Evolutionary conservation across 2,797 vertebrate species (phyloP).

Genomic region (Tiaroga cobitis): DNA sequence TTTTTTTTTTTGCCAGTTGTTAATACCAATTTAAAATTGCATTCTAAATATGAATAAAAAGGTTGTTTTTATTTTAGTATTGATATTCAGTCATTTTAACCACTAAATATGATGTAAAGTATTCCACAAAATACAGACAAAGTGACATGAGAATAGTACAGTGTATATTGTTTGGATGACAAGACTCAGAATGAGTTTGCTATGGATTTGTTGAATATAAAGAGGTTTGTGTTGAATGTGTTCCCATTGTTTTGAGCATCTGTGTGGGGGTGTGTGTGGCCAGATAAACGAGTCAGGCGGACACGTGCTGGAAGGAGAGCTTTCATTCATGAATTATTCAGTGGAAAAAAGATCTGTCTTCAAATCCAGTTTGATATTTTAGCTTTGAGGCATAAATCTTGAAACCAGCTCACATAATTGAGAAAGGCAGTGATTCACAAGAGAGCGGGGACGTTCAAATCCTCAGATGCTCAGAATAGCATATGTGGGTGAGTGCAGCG

Average conservation of each 20-base stretch:
- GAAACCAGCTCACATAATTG: constrained; percentile 21
- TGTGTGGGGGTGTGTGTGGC: constrained; percentile 3
- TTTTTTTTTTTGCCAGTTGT: background rate
- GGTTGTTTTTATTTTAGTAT: background rate
- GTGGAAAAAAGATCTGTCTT: constrained; percentile 26
- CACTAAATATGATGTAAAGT: background rate
- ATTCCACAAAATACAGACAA: background rate
- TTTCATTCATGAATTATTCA: constrained; percentile 49
- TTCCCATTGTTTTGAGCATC: constrained; percentile 19
- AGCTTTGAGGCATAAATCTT: constrained; percentile 38
- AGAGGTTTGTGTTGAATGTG: constrained; percentile 24
- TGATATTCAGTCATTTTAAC: background rate
- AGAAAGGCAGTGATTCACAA: constrained; percentile 34
- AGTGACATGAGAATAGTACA: background rate
- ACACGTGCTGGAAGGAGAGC: constrained; percentile 17
- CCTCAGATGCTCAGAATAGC: constrained; percentile 44
- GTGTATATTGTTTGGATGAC: background rate
- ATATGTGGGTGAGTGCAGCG: constrained; percentile 18
- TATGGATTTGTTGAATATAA: constrained; percentile 12
- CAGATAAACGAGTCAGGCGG: constrained; percentile 23
- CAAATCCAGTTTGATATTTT: constrained; percentile 37
- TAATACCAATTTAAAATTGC: background rate
- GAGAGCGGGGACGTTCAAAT: constrained; percentile 27
- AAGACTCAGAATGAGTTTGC: background rate
- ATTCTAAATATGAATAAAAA: background rate